phyloP scores from a whole-genome alignment of 1,140 invertebrate species.

The Myzus persicae region DNA sequence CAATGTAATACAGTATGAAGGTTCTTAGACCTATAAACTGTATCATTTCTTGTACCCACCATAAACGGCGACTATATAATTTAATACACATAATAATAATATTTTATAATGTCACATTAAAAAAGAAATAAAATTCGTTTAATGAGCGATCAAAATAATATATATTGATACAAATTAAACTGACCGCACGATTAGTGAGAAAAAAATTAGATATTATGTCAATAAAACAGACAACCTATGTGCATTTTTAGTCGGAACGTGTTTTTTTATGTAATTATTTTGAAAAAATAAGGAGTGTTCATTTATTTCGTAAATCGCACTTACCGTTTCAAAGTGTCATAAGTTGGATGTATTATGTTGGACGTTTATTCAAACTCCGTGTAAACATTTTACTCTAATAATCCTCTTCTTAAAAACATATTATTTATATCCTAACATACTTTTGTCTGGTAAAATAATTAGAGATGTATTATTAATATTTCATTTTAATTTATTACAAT shows the following conservation, averaged over 20 bases:
- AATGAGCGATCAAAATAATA: not conserved
- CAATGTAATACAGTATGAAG: not conserved
- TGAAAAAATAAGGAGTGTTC: not conserved
- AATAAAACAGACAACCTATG: not conserved
- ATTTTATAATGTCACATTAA: not conserved
- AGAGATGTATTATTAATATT: not conserved
- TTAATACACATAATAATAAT: not conserved
- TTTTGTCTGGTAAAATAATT: not conserved
- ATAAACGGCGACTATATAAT: not conserved
- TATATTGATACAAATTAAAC: not conserved
- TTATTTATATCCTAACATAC: not conserved
- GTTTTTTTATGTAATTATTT: not conserved
- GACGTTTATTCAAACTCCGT: not conserved
- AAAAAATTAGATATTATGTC: not conserved
- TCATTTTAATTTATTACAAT: not conserved
- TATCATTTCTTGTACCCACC: not conserved
- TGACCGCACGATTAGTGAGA: not conserved
- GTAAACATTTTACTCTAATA: not conserved
- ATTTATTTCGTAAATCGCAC: not conserved
- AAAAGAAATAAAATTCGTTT: not conserved
- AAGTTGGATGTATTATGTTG: not conserved
- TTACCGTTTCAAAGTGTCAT: not conserved
- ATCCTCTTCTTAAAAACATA: not conserved
- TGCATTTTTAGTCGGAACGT: not conserved
- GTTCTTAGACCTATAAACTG: not conserved